These are phyloP conservation scores for Xanthorhoe designata DNA, from an alignment of 2,888 invertebrate genomes.

Conservation along the genomic window DNA sequence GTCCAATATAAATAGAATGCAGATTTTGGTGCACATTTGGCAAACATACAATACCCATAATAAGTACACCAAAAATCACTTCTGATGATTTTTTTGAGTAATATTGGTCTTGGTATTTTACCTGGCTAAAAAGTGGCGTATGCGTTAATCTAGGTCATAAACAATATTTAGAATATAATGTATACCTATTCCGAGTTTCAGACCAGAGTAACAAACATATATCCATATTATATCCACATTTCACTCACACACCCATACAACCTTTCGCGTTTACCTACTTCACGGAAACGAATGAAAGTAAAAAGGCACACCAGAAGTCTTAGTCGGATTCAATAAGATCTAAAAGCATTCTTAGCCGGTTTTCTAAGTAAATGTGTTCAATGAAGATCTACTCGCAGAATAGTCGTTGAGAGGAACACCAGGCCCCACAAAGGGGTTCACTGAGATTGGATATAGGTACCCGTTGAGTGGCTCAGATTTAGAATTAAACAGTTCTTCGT, in stretches of 20 bases:
- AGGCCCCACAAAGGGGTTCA: conserved; percentile 40
- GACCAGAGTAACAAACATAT: too few species aligned
- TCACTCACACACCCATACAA: too few species aligned
- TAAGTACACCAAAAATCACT: too few species aligned
- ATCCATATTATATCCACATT: too few species aligned
- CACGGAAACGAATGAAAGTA: background rate
- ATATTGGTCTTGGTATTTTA: too few species aligned
- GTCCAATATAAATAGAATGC: background rate
- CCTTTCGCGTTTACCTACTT: too few species aligned
- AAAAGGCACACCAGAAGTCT: background rate
- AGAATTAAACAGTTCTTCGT: conserved; percentile 33
- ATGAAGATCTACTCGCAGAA: conserved; percentile 19
- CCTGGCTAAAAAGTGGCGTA: too few species aligned
- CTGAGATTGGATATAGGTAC: conserved; percentile 40
- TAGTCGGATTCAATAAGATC: background rate
- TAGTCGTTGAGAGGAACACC: conserved; percentile 32
- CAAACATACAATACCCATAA: too few species aligned
- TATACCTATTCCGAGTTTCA: too few species aligned
- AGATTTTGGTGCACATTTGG: background rate
- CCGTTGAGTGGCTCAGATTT: conserved; percentile 26
- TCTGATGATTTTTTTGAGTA: too few species aligned
- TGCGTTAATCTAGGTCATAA: too few species aligned
- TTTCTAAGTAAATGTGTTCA: conserved; percentile 10
- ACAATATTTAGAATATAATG: too few species aligned
- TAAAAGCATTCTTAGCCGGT: background rate